A percentile compares a stretch with the other conserved stretches of the same genome.
Conservation (phyloP, 92 coral and sea anemone species). For the Heteractis magnifica region DNA sequence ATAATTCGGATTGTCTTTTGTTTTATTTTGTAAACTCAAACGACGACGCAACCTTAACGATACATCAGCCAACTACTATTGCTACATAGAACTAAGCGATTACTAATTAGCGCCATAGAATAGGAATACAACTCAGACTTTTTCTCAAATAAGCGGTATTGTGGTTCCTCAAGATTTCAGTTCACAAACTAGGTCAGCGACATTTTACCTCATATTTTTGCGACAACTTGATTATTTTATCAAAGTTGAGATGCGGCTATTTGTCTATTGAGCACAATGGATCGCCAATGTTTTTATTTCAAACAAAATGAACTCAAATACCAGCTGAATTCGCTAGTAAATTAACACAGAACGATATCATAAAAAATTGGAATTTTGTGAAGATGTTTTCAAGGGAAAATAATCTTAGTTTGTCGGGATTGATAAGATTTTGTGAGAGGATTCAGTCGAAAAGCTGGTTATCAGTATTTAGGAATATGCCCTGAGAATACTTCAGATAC, state of each 20-base stretch:
- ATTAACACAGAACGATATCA: not conserved
- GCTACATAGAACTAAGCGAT: too few relatives aligned
- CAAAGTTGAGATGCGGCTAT: not conserved
- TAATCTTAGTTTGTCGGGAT: not conserved
- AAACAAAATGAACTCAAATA: not conserved
- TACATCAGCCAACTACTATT: too few relatives aligned
- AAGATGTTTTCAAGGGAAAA: too few relatives aligned
- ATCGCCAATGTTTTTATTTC: not conserved
- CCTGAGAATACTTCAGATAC: too few relatives aligned
- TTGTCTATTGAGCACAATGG: not conserved
- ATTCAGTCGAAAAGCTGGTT: not conserved
- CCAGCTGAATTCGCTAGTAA: not conserved
- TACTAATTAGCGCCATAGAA: too few relatives aligned
- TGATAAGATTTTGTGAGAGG: not conserved
- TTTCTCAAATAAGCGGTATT: not conserved
- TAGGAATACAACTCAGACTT: not conserved
- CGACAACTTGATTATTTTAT: not conserved
- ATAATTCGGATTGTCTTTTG: not conserved
- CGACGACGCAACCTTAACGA: not conserved
- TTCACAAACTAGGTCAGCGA: not conserved
- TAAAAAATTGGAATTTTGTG: not conserved
- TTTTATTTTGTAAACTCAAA: not conserved
- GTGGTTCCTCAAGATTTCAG: not conserved
- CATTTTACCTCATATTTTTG: not conserved
- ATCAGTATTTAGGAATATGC: too few relatives aligned